These are phyloP conservation scores for Hecatera dysodea DNA, from an alignment of 2,888 invertebrate genomes.

Conservation along the genomic window DNA sequence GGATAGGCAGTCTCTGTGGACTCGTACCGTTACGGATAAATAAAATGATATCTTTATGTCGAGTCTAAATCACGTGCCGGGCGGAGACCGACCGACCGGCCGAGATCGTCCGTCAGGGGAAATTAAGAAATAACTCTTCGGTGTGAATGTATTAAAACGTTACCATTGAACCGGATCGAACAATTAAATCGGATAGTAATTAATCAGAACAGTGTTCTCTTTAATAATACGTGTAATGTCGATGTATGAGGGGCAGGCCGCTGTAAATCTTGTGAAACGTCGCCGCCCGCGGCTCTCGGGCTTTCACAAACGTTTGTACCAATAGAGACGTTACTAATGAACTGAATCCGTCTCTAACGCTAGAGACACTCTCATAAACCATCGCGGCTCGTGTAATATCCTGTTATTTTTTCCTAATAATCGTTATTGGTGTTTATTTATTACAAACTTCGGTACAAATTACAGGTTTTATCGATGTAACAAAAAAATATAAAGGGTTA, in stretches of 20 bases:
- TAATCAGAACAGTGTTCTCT: conserved; percentile 86
- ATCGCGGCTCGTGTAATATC: conserved; percentile 86
- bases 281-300: conserved; percentile 82
- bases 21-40: conserved; percentile 77
- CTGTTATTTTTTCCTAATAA: conserved; percentile 90
- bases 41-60: conserved; percentile 84
- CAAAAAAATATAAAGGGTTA: conserved; percentile 90
- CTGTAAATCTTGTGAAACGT: conserved; percentile 85
- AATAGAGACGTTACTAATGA: conserved; percentile 89
- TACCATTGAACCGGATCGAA: conserved; percentile 82
- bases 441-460: conserved; percentile 89
- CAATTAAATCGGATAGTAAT: conserved; percentile 85
- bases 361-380: conserved; percentile 86
- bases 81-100: conserved; percentile 72
- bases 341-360: conserved; percentile 79
- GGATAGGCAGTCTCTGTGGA: conserved; percentile 78
- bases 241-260: conserved; percentile 82
- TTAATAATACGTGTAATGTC: conserved; percentile 89
- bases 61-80: conserved; percentile 82
- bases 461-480: conserved; percentile 89
- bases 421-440: conserved; percentile 91
- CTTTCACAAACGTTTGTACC: conserved; percentile 88
- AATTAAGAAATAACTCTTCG: conserved; percentile 84
- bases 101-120: conserved; percentile 77
- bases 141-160: conserved; percentile 83